Base-by-base conservation (phyloP, 2,113 vertebrate species). In the Scopus umbretta region DNA sequence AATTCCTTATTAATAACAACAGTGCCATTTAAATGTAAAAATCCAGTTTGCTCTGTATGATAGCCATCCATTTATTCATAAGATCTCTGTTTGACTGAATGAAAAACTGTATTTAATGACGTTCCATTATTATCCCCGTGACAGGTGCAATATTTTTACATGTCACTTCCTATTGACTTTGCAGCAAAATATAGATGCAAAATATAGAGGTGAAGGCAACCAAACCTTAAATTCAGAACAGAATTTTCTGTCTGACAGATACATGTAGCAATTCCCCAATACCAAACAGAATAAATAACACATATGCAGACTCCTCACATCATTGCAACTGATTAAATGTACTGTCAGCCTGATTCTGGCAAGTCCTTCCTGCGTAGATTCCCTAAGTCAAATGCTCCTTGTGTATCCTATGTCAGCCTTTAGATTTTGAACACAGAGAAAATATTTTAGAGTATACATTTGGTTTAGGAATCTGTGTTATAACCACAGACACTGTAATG, bases 161-260 rank as follows among this genome's bases (percentile, higher is more conserved):
- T 85, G 92, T 73, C 87, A 80, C 17, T 88, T 86, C 58, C 58
- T 85, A 92, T 93, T 94, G 84, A 80, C 61, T 95, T 93, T 65
- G 70, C 81, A 93, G 66, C 62, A 90, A 87, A 96, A 94, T 80
- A 75, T 5, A 90, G 78, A 80, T 53, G 75, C 25, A 58, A 36
- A 72, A 53, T 23, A 38, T 40, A 87, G 62, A 92, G 84, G 8
- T 58, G 70, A 94, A 85, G 43, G 43, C 34, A 84, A 55, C n/a
- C 56, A 75, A 92, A 92, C 52, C 84, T 56, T 68, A 79, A 94
- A 94, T 92, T 90, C 43, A 68, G 52, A 79, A 61, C 21, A 56
- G 42, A 78, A 74, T 81, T 92, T 88, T 78, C 29, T 52, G 7
- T 53, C 50, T 92, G 85, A 56, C 49, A 85, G 78, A 72, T 34